These are phyloP conservation scores for Glaucopsyche alexis DNA, from an alignment of 2,888 invertebrate genomes.

Conservation along the genomic window DNA sequence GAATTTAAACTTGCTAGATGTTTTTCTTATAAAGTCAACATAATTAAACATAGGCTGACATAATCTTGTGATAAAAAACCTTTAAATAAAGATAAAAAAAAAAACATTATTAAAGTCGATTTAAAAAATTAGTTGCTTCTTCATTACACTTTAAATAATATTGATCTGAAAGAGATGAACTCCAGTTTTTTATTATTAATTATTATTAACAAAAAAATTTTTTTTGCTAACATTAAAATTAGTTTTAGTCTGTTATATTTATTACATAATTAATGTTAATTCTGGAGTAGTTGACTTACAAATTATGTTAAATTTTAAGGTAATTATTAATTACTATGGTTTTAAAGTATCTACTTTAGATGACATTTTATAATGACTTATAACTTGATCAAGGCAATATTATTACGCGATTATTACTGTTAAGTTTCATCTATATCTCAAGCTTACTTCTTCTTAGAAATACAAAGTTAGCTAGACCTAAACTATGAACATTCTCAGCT, in stretches of 20 bases:
- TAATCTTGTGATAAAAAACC: no score
- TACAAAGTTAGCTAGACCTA: conserved; percentile 19
- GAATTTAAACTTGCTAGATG: background rate
- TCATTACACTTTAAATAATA: no score
- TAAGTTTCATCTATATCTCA: background rate
- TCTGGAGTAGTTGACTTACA: background rate
- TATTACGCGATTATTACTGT: conserved; percentile 9
- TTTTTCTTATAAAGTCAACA: background rate
- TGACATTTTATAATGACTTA: conserved; percentile 16
- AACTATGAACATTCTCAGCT: conserved; percentile 30
- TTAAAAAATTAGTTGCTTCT: background rate
- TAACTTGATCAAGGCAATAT: conserved; percentile 22
- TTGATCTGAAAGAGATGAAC: background rate
- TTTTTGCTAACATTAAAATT: background rate
- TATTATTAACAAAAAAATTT: background rate
- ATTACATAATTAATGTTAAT: background rate
- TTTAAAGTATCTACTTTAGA: conserved; percentile 9
- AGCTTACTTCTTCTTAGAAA: conserved; percentile 11
- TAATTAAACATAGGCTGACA: no score
- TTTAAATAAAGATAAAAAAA: no score
- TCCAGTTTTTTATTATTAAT: no score
- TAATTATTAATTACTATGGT: background rate
- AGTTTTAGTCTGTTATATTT: background rate
- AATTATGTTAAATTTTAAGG: background rate
- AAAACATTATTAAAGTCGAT: background rate